Percentiles rank a stretch among this genome's conserved stretches.
These are phyloP conservation scores for Drosophila mayaguana DNA, from an alignment of 2,888 invertebrate species.

Conservation along the genomic window DNA sequence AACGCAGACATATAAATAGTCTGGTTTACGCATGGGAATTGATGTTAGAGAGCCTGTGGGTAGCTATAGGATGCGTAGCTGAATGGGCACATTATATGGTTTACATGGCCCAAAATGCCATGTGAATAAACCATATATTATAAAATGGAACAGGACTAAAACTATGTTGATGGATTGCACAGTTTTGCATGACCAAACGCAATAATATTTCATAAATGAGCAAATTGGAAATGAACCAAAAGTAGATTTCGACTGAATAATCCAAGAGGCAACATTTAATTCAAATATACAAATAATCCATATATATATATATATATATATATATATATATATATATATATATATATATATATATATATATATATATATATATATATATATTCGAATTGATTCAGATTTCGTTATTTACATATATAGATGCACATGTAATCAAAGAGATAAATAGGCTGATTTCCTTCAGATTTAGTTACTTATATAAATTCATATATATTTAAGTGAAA, in stretches of 20 bases:
- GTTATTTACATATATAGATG: no score
- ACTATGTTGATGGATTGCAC: conserved; percentile 49
- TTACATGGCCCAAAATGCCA: conserved; percentile 37
- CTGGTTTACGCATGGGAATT: conserved; percentile 72
- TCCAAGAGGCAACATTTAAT: neutral
- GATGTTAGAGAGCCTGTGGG: conserved; percentile 37
- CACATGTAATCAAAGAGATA: no score
- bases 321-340: no score
- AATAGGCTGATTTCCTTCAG: no score
- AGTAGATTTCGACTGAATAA: neutral
- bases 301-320: no score
- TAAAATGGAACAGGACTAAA: conserved; percentile 25
- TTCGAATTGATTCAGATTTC: no score
- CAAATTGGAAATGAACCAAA: conserved; percentile 5
- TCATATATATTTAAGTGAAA: neutral
- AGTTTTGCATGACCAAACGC: conserved; percentile 48
- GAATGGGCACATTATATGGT: conserved; percentile 51
- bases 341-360: no score
- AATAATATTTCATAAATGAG: conserved; percentile 34
- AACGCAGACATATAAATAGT: conserved; percentile 51
- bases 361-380: no score
- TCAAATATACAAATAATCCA: neutral
- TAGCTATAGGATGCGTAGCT: conserved; percentile 43
- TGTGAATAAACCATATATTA: conserved; percentile 56
- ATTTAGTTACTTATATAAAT: neutral